Conservation (phyloP, 2,888 invertebrate genomes). For the Ecliptopera silaceata region DNA sequence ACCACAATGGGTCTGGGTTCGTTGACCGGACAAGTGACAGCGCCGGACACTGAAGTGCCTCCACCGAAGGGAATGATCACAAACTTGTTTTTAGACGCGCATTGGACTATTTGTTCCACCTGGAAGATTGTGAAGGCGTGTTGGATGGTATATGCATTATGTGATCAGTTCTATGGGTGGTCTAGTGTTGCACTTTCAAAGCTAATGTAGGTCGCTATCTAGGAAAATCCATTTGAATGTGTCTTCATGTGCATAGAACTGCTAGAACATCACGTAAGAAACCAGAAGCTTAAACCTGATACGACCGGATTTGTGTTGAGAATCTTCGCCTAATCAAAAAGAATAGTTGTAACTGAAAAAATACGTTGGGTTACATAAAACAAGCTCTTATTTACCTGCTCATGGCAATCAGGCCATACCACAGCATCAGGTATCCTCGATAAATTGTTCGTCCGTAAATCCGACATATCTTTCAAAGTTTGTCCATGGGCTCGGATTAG, state of each 20-base stretch:
- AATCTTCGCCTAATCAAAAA: not conserved
- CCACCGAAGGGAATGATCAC: slow-evolving; percentile 97
- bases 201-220: too few relatives aligned
- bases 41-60: slow-evolving; percentile 96
- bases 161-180: too few relatives aligned
- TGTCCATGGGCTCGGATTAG: slow-evolving; percentile 96
- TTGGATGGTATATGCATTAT: too few relatives aligned
- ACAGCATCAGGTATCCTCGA: slow-evolving; percentile 96
- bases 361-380: not conserved
- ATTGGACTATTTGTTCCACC: slow-evolving; percentile 90
- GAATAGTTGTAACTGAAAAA: not conserved
- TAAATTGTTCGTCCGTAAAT: slow-evolving; percentile 88
- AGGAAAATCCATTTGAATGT: too few relatives aligned
- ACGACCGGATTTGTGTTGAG: too few relatives aligned
- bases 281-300: too few relatives aligned
- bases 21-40: slow-evolving; percentile 90
- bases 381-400: slow-evolving; percentile 77
- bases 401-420: slow-evolving; percentile 94
- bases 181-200: too few relatives aligned
- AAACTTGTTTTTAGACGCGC: slow-evolving; percentile 88
- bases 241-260: too few relatives aligned
- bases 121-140: slow-evolving; percentile 33
- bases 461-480: slow-evolving; percentile 94
- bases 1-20: slow-evolving; percentile 90
- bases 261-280: too few relatives aligned